A percentile compares a stretch with the other conserved stretches of the same genome.
These are phyloP conservation scores for Mesochorus sp. DNA, from an alignment of 2,888 invertebrate genomes.

Conservation along the genomic window DNA sequence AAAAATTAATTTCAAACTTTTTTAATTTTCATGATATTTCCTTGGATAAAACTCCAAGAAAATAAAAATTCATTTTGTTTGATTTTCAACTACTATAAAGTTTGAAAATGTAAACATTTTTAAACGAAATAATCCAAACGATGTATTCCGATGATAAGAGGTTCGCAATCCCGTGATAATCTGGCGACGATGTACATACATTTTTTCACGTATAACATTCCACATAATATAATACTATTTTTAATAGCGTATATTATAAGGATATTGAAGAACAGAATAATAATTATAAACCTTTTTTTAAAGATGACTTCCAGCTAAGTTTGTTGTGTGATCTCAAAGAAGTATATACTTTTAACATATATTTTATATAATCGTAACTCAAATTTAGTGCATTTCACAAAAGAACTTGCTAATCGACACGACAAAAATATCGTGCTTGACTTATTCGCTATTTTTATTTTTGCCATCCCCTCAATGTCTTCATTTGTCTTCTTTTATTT, in stretches of 20 bases:
- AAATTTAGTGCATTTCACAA: too few relatives aligned
- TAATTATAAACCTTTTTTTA: background rate
- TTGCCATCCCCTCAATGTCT: too few relatives aligned
- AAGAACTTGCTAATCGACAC: too few relatives aligned
- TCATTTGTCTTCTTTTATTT: too few relatives aligned
- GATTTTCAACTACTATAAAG: too few relatives aligned
- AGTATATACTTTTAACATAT: background rate
- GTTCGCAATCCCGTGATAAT: slow-evolving; percentile 9
- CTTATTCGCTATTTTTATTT: too few relatives aligned
- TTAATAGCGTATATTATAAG: slow-evolving; percentile 42
- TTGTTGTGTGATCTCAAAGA: background rate
- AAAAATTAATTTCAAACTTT: too few relatives aligned
- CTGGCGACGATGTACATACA: slow-evolving; percentile 8
- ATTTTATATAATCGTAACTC: background rate
- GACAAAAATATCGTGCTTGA: background rate
- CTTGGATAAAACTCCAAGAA: too few relatives aligned
- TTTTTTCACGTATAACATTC: slow-evolving; percentile 47
- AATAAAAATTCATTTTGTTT: too few relatives aligned
- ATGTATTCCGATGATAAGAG: background rate
- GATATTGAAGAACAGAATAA: background rate
- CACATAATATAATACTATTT: slow-evolving; percentile 48
- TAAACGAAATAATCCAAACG: too few relatives aligned
- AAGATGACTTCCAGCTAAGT: slow-evolving; percentile 1
- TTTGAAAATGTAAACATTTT: too few relatives aligned
- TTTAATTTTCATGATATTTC: too few relatives aligned